Evolutionary conservation across 2,113 vertebrate genomes (phyloP).

Genomic region (Gymnogyps californianus): DNA sequence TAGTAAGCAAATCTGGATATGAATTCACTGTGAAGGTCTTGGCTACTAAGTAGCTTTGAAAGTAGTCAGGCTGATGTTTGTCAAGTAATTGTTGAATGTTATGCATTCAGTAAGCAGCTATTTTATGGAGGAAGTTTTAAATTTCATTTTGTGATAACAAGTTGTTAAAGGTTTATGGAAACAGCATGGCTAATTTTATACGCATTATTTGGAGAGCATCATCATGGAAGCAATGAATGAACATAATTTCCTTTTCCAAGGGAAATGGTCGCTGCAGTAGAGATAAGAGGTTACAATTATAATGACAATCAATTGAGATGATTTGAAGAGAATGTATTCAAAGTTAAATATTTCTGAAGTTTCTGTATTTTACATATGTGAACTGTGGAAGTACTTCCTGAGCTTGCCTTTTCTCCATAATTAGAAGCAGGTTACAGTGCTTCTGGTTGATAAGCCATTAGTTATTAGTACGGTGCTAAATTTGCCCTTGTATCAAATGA

Average conservation of each 20-base stretch:
- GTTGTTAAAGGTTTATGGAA: neutral
- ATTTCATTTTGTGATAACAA: neutral
- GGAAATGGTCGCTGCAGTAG: neutral
- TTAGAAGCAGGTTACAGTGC: neutral
- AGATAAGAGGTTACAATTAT: neutral
- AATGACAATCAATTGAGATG: neutral
- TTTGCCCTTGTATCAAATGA: conserved; percentile 27
- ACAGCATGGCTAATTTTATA: neutral
- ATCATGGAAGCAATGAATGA: neutral
- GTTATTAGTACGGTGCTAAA: conserved; percentile 7
- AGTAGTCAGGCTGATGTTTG: neutral
- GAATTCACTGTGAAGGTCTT: neutral
- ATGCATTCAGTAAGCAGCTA: neutral
- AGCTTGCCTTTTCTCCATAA: neutral
- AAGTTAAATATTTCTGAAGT: neutral
- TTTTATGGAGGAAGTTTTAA: neutral
- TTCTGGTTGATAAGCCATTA: conserved; percentile 28
- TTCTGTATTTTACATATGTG: neutral
- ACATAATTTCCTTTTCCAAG: neutral
- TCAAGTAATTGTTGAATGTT: neutral
- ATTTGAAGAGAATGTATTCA: neutral
- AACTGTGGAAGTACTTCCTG: neutral
- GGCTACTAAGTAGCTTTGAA: neutral
- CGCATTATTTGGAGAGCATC: neutral
- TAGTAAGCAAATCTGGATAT: neutral